Percentiles rank a stretch among this genome's conserved stretches.
These are phyloP conservation scores for Campoletis raptor DNA, from an alignment of 2,888 invertebrate genomes.

Conservation along the genomic window DNA sequence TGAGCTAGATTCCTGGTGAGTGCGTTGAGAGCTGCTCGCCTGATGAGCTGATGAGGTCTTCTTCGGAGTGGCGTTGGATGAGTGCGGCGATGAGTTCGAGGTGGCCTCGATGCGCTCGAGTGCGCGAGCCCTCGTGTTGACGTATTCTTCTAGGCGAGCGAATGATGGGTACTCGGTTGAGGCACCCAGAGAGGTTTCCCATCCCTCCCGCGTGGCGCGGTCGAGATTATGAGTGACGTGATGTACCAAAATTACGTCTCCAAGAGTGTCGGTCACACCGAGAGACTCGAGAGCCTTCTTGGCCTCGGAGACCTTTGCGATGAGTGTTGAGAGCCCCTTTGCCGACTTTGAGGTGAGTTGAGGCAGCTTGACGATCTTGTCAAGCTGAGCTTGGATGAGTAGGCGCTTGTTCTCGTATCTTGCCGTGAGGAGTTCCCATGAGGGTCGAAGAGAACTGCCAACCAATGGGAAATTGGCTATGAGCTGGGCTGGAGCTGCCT, in stretches of 20 bases:
- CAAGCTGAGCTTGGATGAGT: slow-evolving; percentile 34
- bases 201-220: slow-evolving; percentile 17
- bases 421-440: slow-evolving; percentile 24
- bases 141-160: too few species aligned
- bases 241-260: slow-evolving; percentile 33
- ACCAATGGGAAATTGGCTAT: slow-evolving; percentile 22
- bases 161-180: not conserved
- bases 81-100: not conserved
- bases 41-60: too few species aligned
- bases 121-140: too few species aligned
- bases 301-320: slow-evolving; percentile 19
- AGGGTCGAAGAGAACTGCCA: slow-evolving; percentile 43
- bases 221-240: slow-evolving; percentile 30
- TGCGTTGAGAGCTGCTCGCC: too few species aligned
- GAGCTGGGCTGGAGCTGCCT: not conserved
- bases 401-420: slow-evolving; percentile 45
- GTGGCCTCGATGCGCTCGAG: not conserved
- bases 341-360: not conserved
- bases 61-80: too few species aligned
- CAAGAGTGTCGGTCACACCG: slow-evolving; percentile 1
- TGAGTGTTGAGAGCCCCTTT: not conserved
- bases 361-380: not conserved
- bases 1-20: not conserved
- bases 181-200: slow-evolving; percentile 24
- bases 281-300: slow-evolving; percentile 12